These are phyloP conservation scores for Grus americana DNA, from an alignment of 2,113 vertebrate genomes.

Conservation along the genomic window DNA sequence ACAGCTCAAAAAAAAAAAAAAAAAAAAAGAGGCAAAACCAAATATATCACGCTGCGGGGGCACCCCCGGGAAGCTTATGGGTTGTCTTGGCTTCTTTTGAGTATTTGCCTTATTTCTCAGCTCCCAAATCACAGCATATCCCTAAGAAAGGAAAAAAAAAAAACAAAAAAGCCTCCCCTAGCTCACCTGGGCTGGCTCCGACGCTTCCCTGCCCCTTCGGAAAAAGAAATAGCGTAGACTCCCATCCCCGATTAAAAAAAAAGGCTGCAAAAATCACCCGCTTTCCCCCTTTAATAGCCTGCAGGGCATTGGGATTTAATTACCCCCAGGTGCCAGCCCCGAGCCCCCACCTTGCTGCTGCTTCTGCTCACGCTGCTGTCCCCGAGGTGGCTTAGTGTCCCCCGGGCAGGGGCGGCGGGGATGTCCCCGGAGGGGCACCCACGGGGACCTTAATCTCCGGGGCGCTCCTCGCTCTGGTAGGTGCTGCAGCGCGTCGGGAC, in stretches of 20 bases:
- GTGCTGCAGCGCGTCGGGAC: slow-evolving; percentile 72
- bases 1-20: neutral
- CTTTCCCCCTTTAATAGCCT: neutral
- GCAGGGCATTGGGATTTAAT: neutral
- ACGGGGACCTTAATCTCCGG: neutral
- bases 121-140: neutral
- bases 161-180: no score
- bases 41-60: fast-evolving
- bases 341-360: neutral
- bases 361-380: neutral
- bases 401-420: neutral
- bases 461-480: slow-evolving; percentile 17
- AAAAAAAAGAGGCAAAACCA: neutral
- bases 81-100: neutral
- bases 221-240: neutral
- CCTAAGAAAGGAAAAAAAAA: neutral
- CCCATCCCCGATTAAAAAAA: neutral
- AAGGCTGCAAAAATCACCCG: neutral
- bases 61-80: neutral
- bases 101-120: neutral
- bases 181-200: neutral
- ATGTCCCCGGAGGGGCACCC: neutral
- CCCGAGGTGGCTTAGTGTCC: fast-evolving
- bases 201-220: neutral
- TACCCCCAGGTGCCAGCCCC: neutral